phyloP scores from a whole-genome alignment of 2,797 vertebrate genomes.

The Lithobates pipiens region DNA sequence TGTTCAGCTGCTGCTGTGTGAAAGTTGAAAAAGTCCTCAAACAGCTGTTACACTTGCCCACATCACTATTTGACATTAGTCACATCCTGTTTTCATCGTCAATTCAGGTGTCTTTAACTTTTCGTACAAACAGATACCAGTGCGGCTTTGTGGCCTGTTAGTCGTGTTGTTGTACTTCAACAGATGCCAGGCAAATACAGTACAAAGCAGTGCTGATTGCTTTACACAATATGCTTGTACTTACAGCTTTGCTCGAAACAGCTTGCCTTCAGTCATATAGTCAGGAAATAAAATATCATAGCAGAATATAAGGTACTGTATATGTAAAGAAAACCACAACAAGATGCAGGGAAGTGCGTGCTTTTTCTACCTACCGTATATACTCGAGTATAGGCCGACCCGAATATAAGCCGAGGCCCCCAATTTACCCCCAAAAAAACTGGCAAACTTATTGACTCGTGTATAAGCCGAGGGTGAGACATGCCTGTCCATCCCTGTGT shows the following conservation, averaged over 20 bases:
- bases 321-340: not conserved
- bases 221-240: not conserved
- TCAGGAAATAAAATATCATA: not conserved
- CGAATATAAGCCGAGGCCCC: too few species aligned
- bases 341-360: not conserved
- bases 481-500: too few species aligned
- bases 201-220: not conserved
- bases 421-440: too few species aligned
- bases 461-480: too few species aligned
- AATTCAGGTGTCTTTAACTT: not conserved
- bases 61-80: slow-evolving; percentile 42
- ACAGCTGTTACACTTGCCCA: slow-evolving; percentile 42
- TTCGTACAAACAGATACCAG: not conserved
- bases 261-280: not conserved
- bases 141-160: not conserved
- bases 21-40: not conserved
- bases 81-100: slow-evolving; percentile 44
- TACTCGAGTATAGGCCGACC: too few species aligned
- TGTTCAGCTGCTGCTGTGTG: slow-evolving; percentile 26
- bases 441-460: too few species aligned
- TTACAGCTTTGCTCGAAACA: not conserved
- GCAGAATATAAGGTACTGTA: not conserved
- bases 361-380: too few species aligned
- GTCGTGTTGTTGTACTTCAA: not conserved
- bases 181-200: not conserved